Percentiles rank a stretch among this genome's conserved stretches.
Evolutionary conservation across 2,888 invertebrate genomes (phyloP).

Genomic region (Eupithecia inturbata): DNA sequence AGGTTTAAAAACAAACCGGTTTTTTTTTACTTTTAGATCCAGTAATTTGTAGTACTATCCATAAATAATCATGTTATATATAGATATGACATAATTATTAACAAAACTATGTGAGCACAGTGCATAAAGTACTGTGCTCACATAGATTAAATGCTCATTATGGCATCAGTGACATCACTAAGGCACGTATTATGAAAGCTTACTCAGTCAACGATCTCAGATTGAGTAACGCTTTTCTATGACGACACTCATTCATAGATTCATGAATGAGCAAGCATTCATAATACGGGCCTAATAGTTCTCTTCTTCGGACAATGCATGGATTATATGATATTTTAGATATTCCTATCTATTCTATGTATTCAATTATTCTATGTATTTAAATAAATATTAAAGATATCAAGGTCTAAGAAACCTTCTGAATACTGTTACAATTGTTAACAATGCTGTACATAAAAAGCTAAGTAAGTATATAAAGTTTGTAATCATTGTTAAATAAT

Average conservation of each 20-base stretch:
- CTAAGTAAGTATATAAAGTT: background rate
- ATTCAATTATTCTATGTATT: background rate
- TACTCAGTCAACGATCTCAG: too few relatives aligned
- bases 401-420: background rate
- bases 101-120: too few relatives aligned
- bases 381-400: background rate
- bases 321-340: constrained; percentile 28
- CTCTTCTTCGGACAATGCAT: constrained; percentile 33
- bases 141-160: background rate
- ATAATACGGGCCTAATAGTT: too few relatives aligned
- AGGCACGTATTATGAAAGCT: too few relatives aligned
- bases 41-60: background rate
- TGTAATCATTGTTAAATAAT: constrained; percentile 2
- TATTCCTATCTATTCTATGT: background rate
- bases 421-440: background rate
- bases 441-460: constrained; percentile 6
- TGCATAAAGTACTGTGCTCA: background rate
- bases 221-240: too few relatives aligned
- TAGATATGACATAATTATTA: too few relatives aligned
- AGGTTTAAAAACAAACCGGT: background rate
- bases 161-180: constrained; percentile 1
- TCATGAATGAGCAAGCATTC: too few relatives aligned
- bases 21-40: background rate
- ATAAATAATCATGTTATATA: background rate
- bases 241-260: too few relatives aligned